A percentile compares a stretch with the other conserved stretches of the same genome.
Conservation (phyloP, 2,888 invertebrate species). For the Caenorhabditis drosophilae region DNA sequence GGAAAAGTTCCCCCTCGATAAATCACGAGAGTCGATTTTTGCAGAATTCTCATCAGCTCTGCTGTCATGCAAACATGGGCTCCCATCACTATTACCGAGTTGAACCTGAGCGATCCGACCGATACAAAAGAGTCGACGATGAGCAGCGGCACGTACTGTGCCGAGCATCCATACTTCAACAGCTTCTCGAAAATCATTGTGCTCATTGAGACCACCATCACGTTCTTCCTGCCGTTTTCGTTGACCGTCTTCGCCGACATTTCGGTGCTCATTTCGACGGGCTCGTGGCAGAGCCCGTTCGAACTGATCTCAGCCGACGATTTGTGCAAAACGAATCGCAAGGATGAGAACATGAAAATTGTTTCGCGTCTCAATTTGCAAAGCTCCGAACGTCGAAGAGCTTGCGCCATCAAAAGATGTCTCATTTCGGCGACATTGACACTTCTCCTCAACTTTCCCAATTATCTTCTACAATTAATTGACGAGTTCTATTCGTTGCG, state of each 20-base stretch:
- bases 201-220: constrained; percentile 29
- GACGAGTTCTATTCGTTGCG: constrained; percentile 45
- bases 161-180: constrained; percentile 29
- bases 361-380: constrained; percentile 42
- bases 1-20: no score
- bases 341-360: constrained; percentile 43
- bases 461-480: constrained; percentile 46
- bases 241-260: constrained; percentile 50
- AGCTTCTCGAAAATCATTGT: constrained; percentile 30
- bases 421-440: constrained; percentile 47
- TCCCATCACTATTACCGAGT: constrained; percentile 46
- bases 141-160: constrained; percentile 42
- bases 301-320: constrained; percentile 39
- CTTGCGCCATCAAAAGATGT: constrained; percentile 45
- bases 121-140: constrained; percentile 5
- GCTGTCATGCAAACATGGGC: constrained; percentile 45
- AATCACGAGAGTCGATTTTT: background rate
- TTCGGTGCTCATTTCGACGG: constrained; percentile 40
- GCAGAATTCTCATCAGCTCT: constrained; percentile 32
- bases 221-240: constrained; percentile 49
- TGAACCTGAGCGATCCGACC: no score
- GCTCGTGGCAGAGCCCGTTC: constrained; percentile 41
- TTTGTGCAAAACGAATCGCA: constrained; percentile 24
- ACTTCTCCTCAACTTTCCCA: constrained; percentile 44
- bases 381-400: constrained; percentile 34